Percentiles rank a stretch among this genome's conserved stretches.
These are phyloP conservation scores for Caenorhabditis sp. DNA, from an alignment of 2,888 invertebrate species.

Conservation along the genomic window DNA sequence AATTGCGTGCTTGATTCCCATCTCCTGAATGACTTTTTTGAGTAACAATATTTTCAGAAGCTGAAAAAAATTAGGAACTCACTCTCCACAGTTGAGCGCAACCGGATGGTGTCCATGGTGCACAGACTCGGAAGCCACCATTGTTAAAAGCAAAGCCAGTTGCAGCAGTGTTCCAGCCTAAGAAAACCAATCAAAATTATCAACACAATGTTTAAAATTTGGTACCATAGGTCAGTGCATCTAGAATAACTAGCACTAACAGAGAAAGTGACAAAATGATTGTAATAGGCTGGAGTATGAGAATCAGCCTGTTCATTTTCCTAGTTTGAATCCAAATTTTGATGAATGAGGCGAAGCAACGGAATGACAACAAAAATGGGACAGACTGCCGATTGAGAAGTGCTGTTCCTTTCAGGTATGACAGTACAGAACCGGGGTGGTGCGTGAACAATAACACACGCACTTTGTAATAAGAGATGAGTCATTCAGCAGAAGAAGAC, in stretches of 20 bases:
- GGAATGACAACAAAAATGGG: neutral
- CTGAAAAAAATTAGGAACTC: neutral
- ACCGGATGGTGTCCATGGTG: slow-evolving; percentile 18
- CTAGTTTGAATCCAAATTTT: neutral
- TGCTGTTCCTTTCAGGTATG: neutral
- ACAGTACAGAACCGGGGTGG: slow-evolving; percentile 27
- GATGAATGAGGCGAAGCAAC: no score
- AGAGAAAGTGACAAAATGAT: slow-evolving; percentile 7
- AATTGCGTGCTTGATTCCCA: slow-evolving; percentile 18
- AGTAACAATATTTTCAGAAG: neutral
- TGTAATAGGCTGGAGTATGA: slow-evolving; percentile 19
- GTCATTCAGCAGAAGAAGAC: slow-evolving; percentile 17
- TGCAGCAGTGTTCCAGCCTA: slow-evolving; percentile 25
- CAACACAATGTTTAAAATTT: neutral
- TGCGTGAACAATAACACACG: slow-evolving; percentile 49
- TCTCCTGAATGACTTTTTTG: slow-evolving; percentile 2
- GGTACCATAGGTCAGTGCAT: slow-evolving; percentile 37
- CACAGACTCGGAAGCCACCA: neutral
- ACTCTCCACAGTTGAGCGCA: slow-evolving; percentile 35
- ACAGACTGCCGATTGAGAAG: slow-evolving; percentile 1
- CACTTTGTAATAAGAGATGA: slow-evolving; percentile 50
- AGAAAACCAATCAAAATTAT: neutral
- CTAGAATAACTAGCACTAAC: slow-evolving; percentile 21
- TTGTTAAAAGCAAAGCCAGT: neutral
- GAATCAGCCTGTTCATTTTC: slow-evolving; percentile 1